These are phyloP conservation scores for Oenanthe melanoleuca DNA, from an alignment of 2,113 vertebrate species.

Conservation along the genomic window DNA sequence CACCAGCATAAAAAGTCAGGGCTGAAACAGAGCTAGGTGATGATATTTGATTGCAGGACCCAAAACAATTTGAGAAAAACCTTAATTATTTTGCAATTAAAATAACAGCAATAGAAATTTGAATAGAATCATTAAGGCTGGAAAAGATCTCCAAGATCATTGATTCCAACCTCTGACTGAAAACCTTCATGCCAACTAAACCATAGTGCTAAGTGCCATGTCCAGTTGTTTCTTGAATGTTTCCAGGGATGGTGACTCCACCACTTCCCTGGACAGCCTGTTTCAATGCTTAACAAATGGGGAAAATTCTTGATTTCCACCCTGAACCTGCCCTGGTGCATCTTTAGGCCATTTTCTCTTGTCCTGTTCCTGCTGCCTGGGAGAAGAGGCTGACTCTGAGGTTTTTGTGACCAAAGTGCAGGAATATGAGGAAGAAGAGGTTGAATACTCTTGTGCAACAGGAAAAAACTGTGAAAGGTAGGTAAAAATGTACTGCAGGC, in stretches of 20 bases:
- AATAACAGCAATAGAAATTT: not conserved
- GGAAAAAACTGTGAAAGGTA: not conserved
- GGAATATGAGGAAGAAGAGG: not conserved
- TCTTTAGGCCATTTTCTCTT: not conserved
- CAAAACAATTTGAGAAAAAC: not conserved
- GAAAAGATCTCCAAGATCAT: not conserved
- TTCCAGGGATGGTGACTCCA: not conserved
- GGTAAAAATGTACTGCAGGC: not conserved
- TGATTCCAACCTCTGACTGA: not conserved
- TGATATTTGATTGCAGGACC: not conserved
- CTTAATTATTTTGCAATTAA: not conserved
- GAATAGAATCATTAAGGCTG: not conserved
- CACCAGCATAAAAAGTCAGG: not conserved
- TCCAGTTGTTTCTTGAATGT: not conserved
- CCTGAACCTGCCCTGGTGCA: not conserved
- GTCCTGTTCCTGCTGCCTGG: not conserved
- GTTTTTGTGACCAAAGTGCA: not conserved
- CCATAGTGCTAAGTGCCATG: not conserved
- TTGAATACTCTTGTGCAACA: not conserved
- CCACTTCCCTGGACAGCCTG: not conserved
- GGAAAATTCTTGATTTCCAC: not conserved
- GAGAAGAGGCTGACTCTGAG: not conserved
- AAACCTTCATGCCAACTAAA: not conserved
- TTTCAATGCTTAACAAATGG: not conserved
- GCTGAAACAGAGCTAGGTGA: not conserved